phyloP scores from a whole-genome alignment of 2,113 vertebrate species.

The Capreolus pygargus region DNA sequence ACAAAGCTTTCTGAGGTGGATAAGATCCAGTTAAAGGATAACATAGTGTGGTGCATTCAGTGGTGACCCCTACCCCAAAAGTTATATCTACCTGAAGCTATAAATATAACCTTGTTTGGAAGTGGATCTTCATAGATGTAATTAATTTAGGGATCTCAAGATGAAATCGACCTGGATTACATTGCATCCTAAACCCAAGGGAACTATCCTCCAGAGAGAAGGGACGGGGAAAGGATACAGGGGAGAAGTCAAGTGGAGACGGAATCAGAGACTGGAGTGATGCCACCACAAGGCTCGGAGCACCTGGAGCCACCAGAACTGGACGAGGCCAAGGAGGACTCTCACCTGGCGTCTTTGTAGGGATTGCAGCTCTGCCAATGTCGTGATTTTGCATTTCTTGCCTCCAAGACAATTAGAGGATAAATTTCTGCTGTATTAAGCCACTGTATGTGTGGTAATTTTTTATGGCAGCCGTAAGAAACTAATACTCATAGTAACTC shows the following conservation, averaged over 20 bases:
- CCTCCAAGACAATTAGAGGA: not conserved
- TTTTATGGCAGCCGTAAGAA: not conserved
- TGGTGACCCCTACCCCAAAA: not conserved
- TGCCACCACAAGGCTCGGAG: too few species aligned
- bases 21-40: not conserved
- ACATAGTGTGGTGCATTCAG: not conserved
- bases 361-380: fast-evolving
- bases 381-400: not conserved
- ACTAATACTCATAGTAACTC: not conserved
- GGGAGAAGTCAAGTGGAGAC: not conserved
- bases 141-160: not conserved
- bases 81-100: not conserved
- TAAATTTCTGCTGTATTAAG: not conserved
- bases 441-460: not conserved
- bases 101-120: not conserved
- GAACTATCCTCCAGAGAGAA: not conserved
- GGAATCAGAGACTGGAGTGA: not conserved
- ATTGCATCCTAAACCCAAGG: not conserved
- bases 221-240: not conserved
- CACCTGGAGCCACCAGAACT: not conserved
- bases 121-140: not conserved
- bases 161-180: not conserved
- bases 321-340: not conserved
- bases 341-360: not conserved
- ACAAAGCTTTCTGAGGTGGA: not conserved